phyloP scores from a whole-genome alignment of 2,113 vertebrate genomes.

The Heliornis fulica region DNA sequence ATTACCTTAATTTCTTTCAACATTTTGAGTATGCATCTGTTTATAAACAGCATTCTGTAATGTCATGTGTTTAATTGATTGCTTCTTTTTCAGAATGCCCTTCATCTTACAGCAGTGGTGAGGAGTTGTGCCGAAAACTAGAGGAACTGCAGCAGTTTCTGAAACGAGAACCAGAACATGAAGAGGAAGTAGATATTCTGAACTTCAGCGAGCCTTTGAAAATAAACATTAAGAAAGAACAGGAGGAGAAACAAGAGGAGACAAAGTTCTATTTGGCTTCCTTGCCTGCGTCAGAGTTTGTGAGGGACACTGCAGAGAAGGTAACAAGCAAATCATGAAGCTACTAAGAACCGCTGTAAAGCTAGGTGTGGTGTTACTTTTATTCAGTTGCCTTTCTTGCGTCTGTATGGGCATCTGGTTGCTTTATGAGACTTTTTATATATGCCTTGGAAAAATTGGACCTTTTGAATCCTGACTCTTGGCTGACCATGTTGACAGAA shows the following conservation, averaged over 20 bases:
- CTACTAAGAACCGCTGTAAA: background rate
- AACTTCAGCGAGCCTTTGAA: slow-evolving; percentile 78
- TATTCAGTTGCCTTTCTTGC: background rate
- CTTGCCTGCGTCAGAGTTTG: slow-evolving; percentile 83
- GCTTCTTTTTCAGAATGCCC: slow-evolving; percentile 82
- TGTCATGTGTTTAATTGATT: background rate
- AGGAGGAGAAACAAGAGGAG: slow-evolving; percentile 86
- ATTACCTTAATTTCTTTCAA: background rate
- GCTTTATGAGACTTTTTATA: background rate
- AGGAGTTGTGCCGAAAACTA: slow-evolving; percentile 85
- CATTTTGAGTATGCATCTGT: slow-evolving; percentile 7
- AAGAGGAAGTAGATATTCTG: slow-evolving; percentile 89
- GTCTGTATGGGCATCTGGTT: background rate
- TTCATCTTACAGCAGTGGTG: slow-evolving; percentile 83
- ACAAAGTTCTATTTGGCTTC: slow-evolving; percentile 87
- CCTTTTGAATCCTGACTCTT: background rate
- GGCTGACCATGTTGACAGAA: background rate
- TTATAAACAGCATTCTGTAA: slow-evolving; percentile 32
- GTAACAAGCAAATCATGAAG: slow-evolving; percentile 60
- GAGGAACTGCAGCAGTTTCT: slow-evolving; percentile 91
- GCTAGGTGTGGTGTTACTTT: background rate
- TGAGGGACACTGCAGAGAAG: slow-evolving; percentile 88
- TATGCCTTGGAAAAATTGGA: background rate
- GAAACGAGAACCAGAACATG: slow-evolving; percentile 88
- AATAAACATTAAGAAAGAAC: slow-evolving; percentile 89